Percentiles rank a stretch among this genome's conserved stretches.
Conservation (phyloP, 2,797 vertebrate species). For the Babyrousa celebensis region DNA sequence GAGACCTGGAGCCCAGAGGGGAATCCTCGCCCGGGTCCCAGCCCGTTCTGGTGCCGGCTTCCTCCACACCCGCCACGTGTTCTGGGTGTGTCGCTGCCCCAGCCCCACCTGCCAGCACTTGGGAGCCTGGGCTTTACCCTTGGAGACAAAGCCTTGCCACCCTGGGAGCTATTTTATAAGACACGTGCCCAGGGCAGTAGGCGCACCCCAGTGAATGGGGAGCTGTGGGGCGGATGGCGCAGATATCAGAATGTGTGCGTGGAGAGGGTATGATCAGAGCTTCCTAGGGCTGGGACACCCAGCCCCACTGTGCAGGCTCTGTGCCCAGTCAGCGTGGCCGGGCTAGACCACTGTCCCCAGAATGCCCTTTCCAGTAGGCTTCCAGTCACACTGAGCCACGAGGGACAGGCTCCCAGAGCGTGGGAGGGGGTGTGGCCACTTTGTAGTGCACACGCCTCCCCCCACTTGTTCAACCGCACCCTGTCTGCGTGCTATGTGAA, state of each 20-base stretch:
- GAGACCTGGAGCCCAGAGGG: neutral
- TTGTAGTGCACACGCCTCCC: neutral
- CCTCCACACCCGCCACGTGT: neutral
- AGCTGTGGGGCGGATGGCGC: too few relatives aligned
- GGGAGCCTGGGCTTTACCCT: neutral
- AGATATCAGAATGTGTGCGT: neutral
- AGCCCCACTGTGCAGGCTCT: neutral
- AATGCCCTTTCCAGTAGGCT: neutral
- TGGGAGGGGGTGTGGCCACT: neutral
- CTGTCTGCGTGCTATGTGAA: neutral
- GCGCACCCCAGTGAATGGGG: neutral
- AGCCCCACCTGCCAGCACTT: neutral
- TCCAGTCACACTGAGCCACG: neutral
- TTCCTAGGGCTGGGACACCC: neutral
- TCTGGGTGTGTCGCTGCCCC: neutral
- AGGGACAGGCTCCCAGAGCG: neutral
- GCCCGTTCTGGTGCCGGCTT: neutral
- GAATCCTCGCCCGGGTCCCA: neutral
- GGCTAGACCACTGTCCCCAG: neutral
- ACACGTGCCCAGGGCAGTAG: neutral
- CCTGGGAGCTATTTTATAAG: neutral
- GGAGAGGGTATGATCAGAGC: neutral
- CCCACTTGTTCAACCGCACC: neutral
- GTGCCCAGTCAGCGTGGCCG: neutral
- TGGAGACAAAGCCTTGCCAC: neutral